phyloP scores from a whole-genome alignment of 2,888 invertebrate species.

The Drosophila austrosaltans region DNA sequence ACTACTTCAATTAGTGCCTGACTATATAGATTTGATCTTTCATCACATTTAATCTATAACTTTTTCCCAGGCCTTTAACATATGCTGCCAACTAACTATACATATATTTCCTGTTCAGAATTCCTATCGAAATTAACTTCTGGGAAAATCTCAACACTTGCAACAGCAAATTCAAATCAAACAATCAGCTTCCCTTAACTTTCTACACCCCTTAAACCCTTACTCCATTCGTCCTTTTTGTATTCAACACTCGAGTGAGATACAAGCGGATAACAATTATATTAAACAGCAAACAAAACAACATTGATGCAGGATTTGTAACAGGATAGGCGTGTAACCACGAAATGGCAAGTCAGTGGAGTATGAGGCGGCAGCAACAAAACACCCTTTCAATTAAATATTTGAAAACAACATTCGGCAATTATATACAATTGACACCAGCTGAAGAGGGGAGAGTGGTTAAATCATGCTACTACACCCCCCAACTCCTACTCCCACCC shows the following conservation, averaged over 20 bases:
- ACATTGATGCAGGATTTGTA: constrained; percentile 80
- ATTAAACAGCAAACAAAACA: constrained; percentile 73
- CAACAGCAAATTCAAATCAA: constrained; percentile 19
- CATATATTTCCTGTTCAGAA: neutral
- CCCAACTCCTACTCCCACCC: neutral
- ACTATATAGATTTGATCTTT: neutral
- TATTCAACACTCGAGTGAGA: constrained; percentile 27
- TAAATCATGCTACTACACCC: constrained; percentile 9
- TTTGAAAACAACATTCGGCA: constrained; percentile 80
- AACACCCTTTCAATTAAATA: constrained; percentile 82
- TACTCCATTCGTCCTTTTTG: constrained; percentile 11
- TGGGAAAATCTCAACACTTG: constrained; percentile 69
- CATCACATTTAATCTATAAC: neutral
- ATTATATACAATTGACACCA: constrained; percentile 81
- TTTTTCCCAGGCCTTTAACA: neutral
- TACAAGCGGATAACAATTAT: constrained; percentile 77
- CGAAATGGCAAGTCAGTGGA: constrained; percentile 61
- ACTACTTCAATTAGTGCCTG: too few relatives aligned
- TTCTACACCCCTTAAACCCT: neutral
- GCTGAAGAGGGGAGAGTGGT: constrained; percentile 43
- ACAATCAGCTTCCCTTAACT: constrained; percentile 1
- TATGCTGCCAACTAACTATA: neutral
- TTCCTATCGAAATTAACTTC: constrained; percentile 48
- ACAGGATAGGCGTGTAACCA: constrained; percentile 83
- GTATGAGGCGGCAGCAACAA: constrained; percentile 38